A percentile compares a stretch with the other conserved stretches of the same genome.
These are phyloP conservation scores for Bettongia penicillata DNA, from an alignment of 2,113 vertebrate genomes.

Conservation along the genomic window DNA sequence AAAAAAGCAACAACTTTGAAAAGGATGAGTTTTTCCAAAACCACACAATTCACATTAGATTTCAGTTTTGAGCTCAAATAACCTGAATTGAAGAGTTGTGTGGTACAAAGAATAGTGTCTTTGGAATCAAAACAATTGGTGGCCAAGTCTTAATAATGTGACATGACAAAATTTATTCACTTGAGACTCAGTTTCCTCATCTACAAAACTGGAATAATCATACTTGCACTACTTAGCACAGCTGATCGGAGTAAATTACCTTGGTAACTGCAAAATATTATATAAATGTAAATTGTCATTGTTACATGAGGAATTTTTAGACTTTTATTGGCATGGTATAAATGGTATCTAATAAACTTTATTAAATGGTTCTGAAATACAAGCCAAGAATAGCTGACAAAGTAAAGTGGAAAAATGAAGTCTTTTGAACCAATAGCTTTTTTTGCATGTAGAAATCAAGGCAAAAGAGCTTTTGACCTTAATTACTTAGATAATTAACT, in stretches of 20 bases:
- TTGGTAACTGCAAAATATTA: neutral
- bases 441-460: constrained; percentile 1
- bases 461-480: constrained; percentile 52
- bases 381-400: neutral
- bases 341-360: neutral
- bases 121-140: no score
- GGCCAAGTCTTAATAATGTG: neutral
- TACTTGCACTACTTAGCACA: neutral
- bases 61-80: neutral
- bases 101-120: neutral
- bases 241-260: neutral
- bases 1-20: neutral
- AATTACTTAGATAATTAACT: constrained; percentile 71
- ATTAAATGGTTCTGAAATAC: neutral
- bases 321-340: neutral
- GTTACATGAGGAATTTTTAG: neutral
- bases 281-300: neutral
- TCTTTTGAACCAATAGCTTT: neutral
- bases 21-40: neutral
- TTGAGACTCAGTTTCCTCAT: neutral
- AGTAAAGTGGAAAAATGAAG: neutral
- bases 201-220: neutral
- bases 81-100: neutral
- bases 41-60: neutral
- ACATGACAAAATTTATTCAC: neutral